phyloP scores from a whole-genome alignment of 1,140 invertebrate species.

The Drosophila asahinai region DNA sequence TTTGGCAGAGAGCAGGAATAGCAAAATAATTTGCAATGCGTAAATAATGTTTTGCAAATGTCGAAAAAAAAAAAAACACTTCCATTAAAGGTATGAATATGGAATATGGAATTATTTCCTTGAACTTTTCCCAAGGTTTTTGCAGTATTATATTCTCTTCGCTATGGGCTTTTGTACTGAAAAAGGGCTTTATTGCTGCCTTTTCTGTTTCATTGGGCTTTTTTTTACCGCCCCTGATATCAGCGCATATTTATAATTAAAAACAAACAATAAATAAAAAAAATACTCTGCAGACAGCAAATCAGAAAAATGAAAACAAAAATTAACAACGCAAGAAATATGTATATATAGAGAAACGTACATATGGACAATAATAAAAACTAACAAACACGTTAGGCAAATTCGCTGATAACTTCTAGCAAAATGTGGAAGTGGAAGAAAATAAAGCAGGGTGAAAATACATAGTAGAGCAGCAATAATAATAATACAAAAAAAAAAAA shows the following conservation, averaged over 20 bases:
- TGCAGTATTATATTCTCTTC: not conserved
- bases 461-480: conserved; percentile 14
- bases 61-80: not conserved
- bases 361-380: conserved; percentile 28
- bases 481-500: conserved; percentile 4
- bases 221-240: conserved; percentile 33
- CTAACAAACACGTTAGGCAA: conserved; percentile 54
- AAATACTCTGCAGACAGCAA: conserved; percentile 30
- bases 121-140: conserved; percentile 15
- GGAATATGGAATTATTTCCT: conserved; percentile 12
- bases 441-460: conserved; percentile 20
- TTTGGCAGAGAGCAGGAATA: conserved; percentile 3
- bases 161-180: not conserved
- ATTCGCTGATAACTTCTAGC: conserved; percentile 59
- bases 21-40: conserved; percentile 30
- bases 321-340: conserved; percentile 12
- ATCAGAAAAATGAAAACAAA: conserved; percentile 42
- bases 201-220: conserved; percentile 8
- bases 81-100: conserved; percentile 7
- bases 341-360: conserved; percentile 8
- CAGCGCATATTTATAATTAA: conserved; percentile 66
- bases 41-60: conserved; percentile 23
- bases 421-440: conserved; percentile 17
- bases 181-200: conserved; percentile 23
- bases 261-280: conserved; percentile 50